Evolutionary conservation across 2,113 vertebrate species (phyloP), one percentile per base, ranked within the genome.

Genomic region (Patagioenas fasciata): DNA sequence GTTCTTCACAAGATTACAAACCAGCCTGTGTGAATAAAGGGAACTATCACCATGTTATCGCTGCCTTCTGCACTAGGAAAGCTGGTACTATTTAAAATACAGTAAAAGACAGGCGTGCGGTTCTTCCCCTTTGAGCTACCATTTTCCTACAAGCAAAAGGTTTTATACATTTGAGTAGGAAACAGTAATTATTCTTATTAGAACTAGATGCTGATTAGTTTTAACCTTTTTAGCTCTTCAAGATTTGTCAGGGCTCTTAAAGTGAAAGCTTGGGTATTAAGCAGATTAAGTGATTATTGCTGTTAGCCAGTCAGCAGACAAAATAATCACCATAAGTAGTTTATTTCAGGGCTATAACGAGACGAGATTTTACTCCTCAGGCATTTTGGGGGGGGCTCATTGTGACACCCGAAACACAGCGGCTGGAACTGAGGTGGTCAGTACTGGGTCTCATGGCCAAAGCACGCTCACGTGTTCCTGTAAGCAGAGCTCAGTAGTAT

Each of bases 271-370:
- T 92, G 95, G 93, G 94, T 74, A 26, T 93, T 98, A 98, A 98
- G 97, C 97, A 97, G 97, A 98, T 98, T 98, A 98, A 96, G 94
- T 32, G 97, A 98, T 98, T 98, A 97, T 87, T 93, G 91, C 97
- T 84, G 96, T 97, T 92, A 95, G 96, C 97, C 97, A 97, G 97
- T 97, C 97, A 98, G 97, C 98, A 98, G 98, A 98, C 97, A 97
- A 97, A 98, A 97, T 98, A 98, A 98, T 98, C 97, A 91, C 97
- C 89, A 54, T 97, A 98, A 98, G 98, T 97, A 97, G 97, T 96
- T 98, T 97, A 95, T 96, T 96, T 96, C 95, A 94, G 94, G 91
- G 96, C 94, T 96, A 77, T 97, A 97, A 96, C 1, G 24, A 96
- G 95, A 84, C 75, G 95, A 95, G 88, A 40, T 91, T 96, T 95